phyloP scores from a whole-genome alignment of 2,888 invertebrate genomes.

The Pollenia amentaria region DNA sequence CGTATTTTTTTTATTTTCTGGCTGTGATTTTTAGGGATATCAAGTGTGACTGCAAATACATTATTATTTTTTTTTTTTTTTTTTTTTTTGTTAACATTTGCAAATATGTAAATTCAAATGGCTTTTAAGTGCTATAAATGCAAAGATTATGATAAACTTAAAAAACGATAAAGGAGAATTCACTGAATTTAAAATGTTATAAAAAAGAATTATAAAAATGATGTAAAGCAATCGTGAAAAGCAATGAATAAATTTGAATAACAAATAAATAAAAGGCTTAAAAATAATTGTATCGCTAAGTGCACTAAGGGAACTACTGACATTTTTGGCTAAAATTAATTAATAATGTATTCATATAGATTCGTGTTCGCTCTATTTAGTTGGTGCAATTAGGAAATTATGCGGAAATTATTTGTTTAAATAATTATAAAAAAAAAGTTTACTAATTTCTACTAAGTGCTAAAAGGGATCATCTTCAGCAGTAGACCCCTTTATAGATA shows the following conservation, averaged over 20 bases:
- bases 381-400: too few species aligned
- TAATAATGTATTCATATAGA: too few species aligned
- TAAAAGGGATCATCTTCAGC: too few species aligned
- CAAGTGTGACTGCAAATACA: neutral
- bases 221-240: conserved; percentile 1
- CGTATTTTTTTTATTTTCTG: neutral
- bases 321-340: too few species aligned
- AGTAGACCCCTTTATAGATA: too few species aligned
- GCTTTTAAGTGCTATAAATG: conserved; percentile 34
- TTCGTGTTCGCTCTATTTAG: too few species aligned
- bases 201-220: neutral
- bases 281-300: too few species aligned
- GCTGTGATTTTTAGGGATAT: neutral
- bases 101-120: conserved; percentile 48
- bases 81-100: neutral
- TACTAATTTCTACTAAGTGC: too few species aligned
- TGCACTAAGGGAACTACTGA: too few species aligned
- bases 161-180: neutral
- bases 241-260: neutral
- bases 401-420: too few species aligned
- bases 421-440: too few species aligned
- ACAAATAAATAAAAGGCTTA: too few species aligned
- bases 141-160: conserved; percentile 46
- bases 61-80: neutral
- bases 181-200: neutral